Evolutionary conservation across 2,113 vertebrate species (phyloP), one percentile per base, ranked within the genome.

Genomic region (Rousettus leschenaultii): DNA sequence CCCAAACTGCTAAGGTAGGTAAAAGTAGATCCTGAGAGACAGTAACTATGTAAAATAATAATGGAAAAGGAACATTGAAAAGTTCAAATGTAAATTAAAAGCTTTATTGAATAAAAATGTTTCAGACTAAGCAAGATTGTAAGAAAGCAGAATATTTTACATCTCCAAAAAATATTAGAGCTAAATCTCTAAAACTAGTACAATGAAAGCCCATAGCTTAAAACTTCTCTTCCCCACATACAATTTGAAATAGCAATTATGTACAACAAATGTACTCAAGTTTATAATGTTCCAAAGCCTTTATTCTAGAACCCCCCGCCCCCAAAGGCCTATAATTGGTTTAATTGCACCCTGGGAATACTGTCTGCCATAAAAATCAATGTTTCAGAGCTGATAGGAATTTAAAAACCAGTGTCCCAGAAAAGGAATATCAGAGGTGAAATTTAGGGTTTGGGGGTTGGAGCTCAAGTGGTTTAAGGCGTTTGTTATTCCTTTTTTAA

Each of bases 71-170:
- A 90, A 74, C 43, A 75, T 0, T 53, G 53, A 87, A 89, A 91
- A 82, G 13, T 77, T 89, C 30, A 79, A 94, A 86, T 96, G 96
- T 93, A 96, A 97, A 94, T 97, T 92, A 95, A 84, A 66, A 98
- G 95, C 94, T 99, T 99, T 99, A 99, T 99, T 99, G 98, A 98
- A 98, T 98, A 98, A 97, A 98, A 98, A 98, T 97, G 90, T 98
- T 98, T 94, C 86, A 95, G 92, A 95, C 19, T 98, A 98, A 97
- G 97, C 97, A 97, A 98, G 97, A 97, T 94, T 97, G 96, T 98
- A 98, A 98, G 97, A 98, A 98, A 98, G 98, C 97, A 98, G 97
- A 97, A 98, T 98, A 98, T 98, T 98, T 99, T 98, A 99, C 98
- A 98, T 96, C 98, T 98, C 98, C 97, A 98, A 96, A 98, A 98